A percentile compares a stretch with the other conserved stretches of the same genome.
phyloP scores from a whole-genome alignment of 2,888 invertebrate genomes.

The Cephalotes varians region DNA sequence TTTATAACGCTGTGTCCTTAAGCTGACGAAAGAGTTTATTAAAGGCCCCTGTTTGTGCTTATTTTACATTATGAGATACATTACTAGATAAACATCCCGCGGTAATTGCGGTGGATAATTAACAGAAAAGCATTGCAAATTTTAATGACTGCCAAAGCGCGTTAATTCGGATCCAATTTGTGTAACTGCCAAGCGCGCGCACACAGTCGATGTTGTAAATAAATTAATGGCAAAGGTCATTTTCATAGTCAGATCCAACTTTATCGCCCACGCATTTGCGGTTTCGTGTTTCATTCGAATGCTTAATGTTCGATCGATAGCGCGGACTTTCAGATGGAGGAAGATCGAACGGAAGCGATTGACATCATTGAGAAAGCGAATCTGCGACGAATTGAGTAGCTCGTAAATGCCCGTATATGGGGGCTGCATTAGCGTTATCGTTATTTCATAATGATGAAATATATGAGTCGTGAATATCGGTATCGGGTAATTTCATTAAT shows the following conservation, averaged over 20 bases:
- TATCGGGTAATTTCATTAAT: background rate
- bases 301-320: slow-evolving; percentile 26
- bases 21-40: slow-evolving; percentile 10
- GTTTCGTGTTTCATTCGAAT: slow-evolving; percentile 52
- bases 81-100: slow-evolving; percentile 7
- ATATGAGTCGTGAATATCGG: background rate
- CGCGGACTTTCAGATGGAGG: slow-evolving; percentile 6
- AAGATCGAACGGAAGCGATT: slow-evolving; percentile 33
- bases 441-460: too few relatives aligned
- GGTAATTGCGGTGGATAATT: slow-evolving; percentile 35
- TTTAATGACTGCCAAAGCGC: slow-evolving; percentile 41
- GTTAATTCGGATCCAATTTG: slow-evolving; percentile 38
- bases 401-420: background rate
- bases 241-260: slow-evolving; percentile 20
- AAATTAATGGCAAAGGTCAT: slow-evolving; percentile 20
- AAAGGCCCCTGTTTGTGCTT: background rate
- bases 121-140: slow-evolving; percentile 33
- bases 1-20: background rate
- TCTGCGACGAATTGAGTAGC: background rate
- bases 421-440: slow-evolving; percentile 3
- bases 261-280: slow-evolving; percentile 55
- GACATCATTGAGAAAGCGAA: slow-evolving; percentile 45
- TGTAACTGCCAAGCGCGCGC: slow-evolving; percentile 32
- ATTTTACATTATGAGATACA: slow-evolving; percentile 7
- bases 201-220: slow-evolving; percentile 13